Evolutionary conservation across 37 sponge, comb jelly and placozoan genomes (phyloP).

Genomic region (Mnemiopsis leidyi): DNA sequence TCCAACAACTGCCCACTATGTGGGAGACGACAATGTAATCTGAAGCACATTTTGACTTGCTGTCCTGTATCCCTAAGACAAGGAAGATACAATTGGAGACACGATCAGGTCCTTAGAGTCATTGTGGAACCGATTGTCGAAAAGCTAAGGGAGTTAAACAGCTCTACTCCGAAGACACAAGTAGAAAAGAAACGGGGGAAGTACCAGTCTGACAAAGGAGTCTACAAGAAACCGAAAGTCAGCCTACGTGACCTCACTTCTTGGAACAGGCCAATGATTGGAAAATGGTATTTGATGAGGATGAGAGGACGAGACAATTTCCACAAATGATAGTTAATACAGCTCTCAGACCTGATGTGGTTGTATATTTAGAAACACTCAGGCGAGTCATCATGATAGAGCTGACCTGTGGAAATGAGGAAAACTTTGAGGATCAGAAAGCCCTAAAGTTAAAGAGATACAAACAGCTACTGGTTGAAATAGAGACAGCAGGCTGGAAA

Average conservation of each 20-base stretch:
- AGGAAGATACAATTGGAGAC: neutral
- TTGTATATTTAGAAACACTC: neutral
- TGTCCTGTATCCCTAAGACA: neutral
- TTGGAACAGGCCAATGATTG: no score
- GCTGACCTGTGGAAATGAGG: neutral
- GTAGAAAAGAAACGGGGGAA: neutral
- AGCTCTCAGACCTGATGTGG: neutral
- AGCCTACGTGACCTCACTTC: no score
- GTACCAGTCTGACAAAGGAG: no score
- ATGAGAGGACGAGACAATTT: neutral
- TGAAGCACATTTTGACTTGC: neutral
- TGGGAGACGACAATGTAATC: neutral
- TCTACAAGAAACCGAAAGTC: no score
- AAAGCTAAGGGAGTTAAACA: neutral
- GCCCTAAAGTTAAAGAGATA: neutral
- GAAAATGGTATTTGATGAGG: no score
- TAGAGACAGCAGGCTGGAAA: neutral
- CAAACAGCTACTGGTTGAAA: neutral
- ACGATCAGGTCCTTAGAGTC: neutral
- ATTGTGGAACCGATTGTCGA: neutral
- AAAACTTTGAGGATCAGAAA: neutral
- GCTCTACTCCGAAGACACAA: neutral
- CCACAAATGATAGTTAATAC: neutral
- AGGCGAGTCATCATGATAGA: neutral
- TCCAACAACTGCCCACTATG: neutral